Base-by-base conservation (phyloP, 1,140 invertebrate species). In the Leptonema lineaticorne region DNA sequence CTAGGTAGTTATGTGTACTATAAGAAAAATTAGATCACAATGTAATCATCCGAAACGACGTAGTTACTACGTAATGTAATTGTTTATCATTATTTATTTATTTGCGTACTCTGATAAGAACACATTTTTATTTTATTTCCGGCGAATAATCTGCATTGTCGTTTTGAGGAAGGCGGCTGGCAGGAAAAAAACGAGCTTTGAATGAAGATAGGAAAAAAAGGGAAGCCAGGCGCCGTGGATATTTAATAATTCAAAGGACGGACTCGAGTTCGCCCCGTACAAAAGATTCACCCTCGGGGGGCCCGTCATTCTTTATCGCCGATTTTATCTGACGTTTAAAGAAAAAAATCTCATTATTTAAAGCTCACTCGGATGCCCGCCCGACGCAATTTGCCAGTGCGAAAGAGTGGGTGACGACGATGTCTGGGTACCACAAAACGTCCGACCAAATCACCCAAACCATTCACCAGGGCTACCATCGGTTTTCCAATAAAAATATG, bases 261-360 rank as follows among this genome's bases (percentile, higher is more conserved):
- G n/a, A 33, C 18, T 33, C 57, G 9, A n/a, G n/a, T 9, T 14
- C 14, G 29, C 33, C n/a, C 30, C 29, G 37, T 37, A 53, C 50
- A 53, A 53, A 53, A 24, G 59, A 24, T 22, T 62, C 33, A 37
- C 59, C 56, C 56, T 16, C 59, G 29, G 37, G n/a, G 28, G 2
- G 28, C 67, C 33, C 41, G 63, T 69, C 70, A 67, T 50, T 64
- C 67, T 63, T 69, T 68, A 69, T 69, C 67, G 68, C 70, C 65
- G 67, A 72, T 72, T 63, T 72, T 69, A 72, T 72, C 70, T 67
- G 70, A 72, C 70, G 46, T 68, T 68, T 67, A 68, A 66, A 62
- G 50, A 53, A 53, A 71, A n/a, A 68, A 72, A 72, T 72, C 67
- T 69, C 71, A 72, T 72, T 72, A 72, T 72, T 69, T 64, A 69